Base-by-base conservation (phyloP, 2,797 vertebrate genomes). In the Protonibea diacanthus region DNA sequence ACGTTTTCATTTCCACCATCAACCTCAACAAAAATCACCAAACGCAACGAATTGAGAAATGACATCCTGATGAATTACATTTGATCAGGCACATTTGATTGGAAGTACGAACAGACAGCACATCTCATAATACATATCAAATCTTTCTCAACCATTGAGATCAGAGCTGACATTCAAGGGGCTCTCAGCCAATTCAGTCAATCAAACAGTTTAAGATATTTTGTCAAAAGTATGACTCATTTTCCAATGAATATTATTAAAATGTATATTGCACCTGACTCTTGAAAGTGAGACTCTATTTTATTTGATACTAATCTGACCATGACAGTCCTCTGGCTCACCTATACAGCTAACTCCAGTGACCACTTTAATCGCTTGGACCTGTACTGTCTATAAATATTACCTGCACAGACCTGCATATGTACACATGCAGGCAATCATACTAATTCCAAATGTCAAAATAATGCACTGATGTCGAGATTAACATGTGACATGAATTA, bases 401-500 rank as follows among this genome's bases (percentile, higher is more conserved):
- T 60, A 76, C 67, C 68, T 83, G 66, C 47, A 1, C 65, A 58
- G 27, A 13, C 71, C 49, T 55, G 25, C 73, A 80, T 48, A 70
- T 44, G 70, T 2, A 57, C 74, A 86, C 66, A 76, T 78, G 84
- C 63, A 84, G 29, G 5, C 78, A 76, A 81, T 81, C 72, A 68
- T 4, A 42, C 45, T 66, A 59, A 80, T 80, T 64, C 64, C n/a
- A 65, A 70, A 81, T 59, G 83, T 77, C 79, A 81, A 44, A 75
- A 80, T 57, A 82, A 78, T 38, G 6, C 71, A 70, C 62, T 6
- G 56, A 59, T 52, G 29, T 42, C 1, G 20, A 84, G 74, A 72
- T 81, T 59, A 79, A 72, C 73, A 71, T 85, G 45, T 71, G 76
- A 80, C 23, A 62, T 63, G 60, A 85, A 40, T 82, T 81, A 86